Evolutionary conservation across 2,888 invertebrate species (phyloP), one percentile per base, ranked within the genome.

Genomic region (Ganaspis brasiliensis): DNA sequence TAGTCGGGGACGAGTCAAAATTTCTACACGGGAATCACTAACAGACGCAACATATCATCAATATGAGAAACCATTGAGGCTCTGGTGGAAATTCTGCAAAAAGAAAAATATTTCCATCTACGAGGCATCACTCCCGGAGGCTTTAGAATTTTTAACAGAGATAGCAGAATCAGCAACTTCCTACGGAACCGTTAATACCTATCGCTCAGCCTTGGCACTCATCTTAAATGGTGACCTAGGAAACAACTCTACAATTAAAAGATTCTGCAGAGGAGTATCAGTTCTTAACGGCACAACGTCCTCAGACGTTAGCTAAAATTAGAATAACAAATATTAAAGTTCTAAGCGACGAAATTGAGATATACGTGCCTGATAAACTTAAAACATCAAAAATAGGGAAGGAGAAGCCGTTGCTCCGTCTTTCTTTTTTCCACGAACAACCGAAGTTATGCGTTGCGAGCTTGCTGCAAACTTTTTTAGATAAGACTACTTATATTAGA

Each of bases 1-100:
- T n/a, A n/a, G n/a, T n/a, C n/a, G n/a, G n/a, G n/a, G n/a, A n/a
- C n/a, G n/a, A n/a, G n/a, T n/a, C n/a, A n/a, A n/a, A n/a, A n/a
- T n/a, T n/a, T n/a, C n/a, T n/a, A n/a, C n/a, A n/a, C n/a, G n/a
- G n/a, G n/a, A n/a, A n/a, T 49, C 49, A 3, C 2, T 49, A 14
- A n/a, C 49, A 14, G n/a, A 49, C 1, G n/a, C 49, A n/a, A 82
- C 86, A 9, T 19, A 45, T 6, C 80, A 80, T 26, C 84, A 85
- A 61, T 85, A 85, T 35, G 79, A 81, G 26, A 59, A 52, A 14
- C 80, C 59, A 8, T 71, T 83, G 24, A 82, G 78, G 45, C 73
- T 78, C 8, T 87, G 83, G 83, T 84, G 83, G 82, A 24, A 73
- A 0, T 87, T 81, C 70, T 81, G 82, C 16, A 5, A 72, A 6